Conservation (phyloP, 2,113 vertebrate genomes). For the Poecilia latipinna region DNA sequence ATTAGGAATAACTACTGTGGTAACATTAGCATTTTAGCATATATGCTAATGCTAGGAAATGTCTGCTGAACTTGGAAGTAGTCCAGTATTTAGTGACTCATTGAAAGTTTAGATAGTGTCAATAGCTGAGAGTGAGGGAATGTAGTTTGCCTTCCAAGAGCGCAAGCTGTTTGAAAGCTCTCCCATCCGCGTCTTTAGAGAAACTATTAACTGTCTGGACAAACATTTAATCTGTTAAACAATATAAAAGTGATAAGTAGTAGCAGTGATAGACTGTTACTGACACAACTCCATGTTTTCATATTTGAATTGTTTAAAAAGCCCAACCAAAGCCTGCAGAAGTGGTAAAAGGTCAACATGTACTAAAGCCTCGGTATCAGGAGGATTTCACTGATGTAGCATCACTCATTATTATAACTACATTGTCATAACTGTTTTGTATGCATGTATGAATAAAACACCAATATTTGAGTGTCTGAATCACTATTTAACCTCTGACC, state of each 20-base stretch:
- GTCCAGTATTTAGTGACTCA: neutral
- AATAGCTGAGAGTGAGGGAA: neutral
- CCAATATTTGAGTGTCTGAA: neutral
- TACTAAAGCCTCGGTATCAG: neutral
- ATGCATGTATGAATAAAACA: neutral
- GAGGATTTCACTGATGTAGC: neutral
- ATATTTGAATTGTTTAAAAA: neutral
- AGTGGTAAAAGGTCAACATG: neutral
- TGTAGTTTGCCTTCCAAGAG: neutral
- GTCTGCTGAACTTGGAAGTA: neutral
- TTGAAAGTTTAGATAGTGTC: neutral
- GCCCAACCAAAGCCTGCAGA: neutral
- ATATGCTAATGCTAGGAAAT: neutral
- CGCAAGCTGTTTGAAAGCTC: neutral
- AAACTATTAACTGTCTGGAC: neutral
- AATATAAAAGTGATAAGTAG: neutral
- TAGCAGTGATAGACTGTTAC: neutral
- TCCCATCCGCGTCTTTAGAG: neutral
- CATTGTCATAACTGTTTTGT: neutral
- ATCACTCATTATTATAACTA: neutral
- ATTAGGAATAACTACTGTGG: neutral
- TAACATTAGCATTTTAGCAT: neutral
- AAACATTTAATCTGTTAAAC: neutral
- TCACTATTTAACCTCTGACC: too few species aligned
- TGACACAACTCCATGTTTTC: neutral